These are phyloP conservation scores for Philaethria dido DNA, from an alignment of 2,888 invertebrate species.

Conservation along the genomic window DNA sequence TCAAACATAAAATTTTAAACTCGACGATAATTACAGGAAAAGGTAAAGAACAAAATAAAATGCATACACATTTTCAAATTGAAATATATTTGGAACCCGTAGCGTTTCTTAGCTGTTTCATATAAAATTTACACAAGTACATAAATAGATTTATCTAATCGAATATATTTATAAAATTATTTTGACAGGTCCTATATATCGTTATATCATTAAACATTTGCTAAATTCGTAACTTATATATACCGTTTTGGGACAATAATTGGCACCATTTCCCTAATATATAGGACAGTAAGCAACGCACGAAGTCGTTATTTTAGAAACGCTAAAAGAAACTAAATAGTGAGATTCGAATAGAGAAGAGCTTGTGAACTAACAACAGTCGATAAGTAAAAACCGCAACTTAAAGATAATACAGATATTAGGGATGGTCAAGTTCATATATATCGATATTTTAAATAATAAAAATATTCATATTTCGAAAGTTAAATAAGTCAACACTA, in stretches of 20 bases:
- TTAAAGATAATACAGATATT: constrained; percentile 61
- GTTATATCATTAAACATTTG: constrained; percentile 57
- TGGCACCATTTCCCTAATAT: constrained; percentile 68
- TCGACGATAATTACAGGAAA: not conserved
- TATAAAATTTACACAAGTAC: constrained; percentile 77
- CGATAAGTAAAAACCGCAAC: constrained; percentile 81
- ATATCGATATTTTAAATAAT: no score
- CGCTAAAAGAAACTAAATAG: constrained; percentile 63
- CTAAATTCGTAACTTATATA: constrained; percentile 59
- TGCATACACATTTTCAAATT: constrained; percentile 66
- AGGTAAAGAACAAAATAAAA: constrained; percentile 48
- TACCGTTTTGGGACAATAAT: constrained; percentile 62
- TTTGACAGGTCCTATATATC: constrained; percentile 65
- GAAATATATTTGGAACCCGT: constrained; percentile 83
- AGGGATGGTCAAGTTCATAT: no score
- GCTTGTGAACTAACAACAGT: constrained; percentile 59
- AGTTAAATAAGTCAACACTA: no score
- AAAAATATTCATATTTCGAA: no score
- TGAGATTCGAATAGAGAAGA: constrained; percentile 78
- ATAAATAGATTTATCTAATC: constrained; percentile 63
- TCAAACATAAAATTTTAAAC: not conserved
- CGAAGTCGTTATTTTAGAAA: constrained; percentile 55
- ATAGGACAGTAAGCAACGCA: constrained; percentile 39
- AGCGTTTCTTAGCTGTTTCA: constrained; percentile 82
- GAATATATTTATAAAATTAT: constrained; percentile 53